These are phyloP conservation scores for Drosophila incognita DNA, from an alignment of 2,888 invertebrate species.

Conservation along the genomic window DNA sequence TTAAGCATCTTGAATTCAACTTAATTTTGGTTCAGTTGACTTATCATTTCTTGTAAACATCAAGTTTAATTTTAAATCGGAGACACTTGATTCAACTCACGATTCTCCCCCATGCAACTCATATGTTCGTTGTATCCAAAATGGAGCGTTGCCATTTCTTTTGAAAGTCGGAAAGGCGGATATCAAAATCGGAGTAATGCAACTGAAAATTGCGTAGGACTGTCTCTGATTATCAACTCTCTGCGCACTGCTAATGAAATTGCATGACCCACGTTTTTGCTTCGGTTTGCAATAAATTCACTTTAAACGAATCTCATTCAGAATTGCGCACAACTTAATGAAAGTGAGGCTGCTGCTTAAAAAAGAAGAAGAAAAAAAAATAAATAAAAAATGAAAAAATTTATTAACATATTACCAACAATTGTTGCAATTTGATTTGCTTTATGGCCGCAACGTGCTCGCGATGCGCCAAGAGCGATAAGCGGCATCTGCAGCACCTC, in stretches of 20 bases:
- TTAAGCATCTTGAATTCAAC: neutral
- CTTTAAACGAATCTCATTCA: slow-evolving; percentile 61
- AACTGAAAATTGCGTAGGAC: slow-evolving; percentile 50
- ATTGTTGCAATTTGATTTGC: slow-evolving; percentile 81
- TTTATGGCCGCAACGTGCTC: slow-evolving; percentile 71
- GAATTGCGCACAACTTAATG: slow-evolving; percentile 60
- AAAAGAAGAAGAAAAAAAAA: slow-evolving; percentile 1
- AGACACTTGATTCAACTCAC: neutral
- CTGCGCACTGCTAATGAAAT: slow-evolving; percentile 18
- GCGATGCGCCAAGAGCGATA: slow-evolving; percentile 71
- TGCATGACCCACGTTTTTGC: slow-evolving; percentile 22
- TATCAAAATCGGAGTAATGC: slow-evolving; percentile 47
- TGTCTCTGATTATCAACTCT: slow-evolving; percentile 28
- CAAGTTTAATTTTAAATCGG: neutral
- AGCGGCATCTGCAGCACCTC: slow-evolving; percentile 51
- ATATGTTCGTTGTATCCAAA: neutral
- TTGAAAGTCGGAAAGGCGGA: slow-evolving; percentile 25
- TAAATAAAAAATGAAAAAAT: slow-evolving; percentile 40
- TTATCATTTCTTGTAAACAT: neutral
- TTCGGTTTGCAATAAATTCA: slow-evolving; percentile 58
- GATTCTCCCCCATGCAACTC: neutral
- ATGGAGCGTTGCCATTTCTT: slow-evolving; percentile 2
- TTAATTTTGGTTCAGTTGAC: neutral
- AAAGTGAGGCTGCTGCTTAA: slow-evolving; percentile 63
- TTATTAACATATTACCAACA: slow-evolving; percentile 81